A percentile compares a stretch with the other conserved stretches of the same genome.
Evolutionary conservation across 2,113 vertebrate genomes (phyloP).

Genomic region (Cebus imitator): DNA sequence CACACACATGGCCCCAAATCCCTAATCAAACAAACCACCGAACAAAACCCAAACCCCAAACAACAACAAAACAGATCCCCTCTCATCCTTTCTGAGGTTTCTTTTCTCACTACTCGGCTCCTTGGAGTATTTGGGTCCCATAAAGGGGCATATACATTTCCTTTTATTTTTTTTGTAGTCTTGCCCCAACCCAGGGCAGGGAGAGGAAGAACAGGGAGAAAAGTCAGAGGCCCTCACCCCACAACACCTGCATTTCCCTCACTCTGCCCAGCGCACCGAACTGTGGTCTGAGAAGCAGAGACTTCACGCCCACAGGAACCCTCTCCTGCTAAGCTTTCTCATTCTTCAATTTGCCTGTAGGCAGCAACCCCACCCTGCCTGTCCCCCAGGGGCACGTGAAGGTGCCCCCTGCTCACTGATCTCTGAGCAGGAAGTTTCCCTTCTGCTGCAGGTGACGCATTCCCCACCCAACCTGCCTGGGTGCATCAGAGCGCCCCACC

Average conservation of each 20-base stretch:
- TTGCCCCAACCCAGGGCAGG: not conserved
- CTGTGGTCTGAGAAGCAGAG: not conserved
- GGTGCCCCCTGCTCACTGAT: not conserved
- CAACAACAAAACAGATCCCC: not conserved
- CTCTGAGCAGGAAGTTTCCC: not conserved
- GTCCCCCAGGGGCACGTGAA: rapidly evolving
- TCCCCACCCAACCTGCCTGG: not conserved
- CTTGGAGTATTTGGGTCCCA: not conserved
- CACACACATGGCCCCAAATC: rapidly evolving
- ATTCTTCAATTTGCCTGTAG: not conserved
- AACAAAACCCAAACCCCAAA: not conserved
- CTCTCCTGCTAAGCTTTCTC: not conserved
- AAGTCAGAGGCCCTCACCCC: not conserved
- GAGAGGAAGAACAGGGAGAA: not conserved
- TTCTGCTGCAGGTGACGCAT: not conserved
- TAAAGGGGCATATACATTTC: not conserved
- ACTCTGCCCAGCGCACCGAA: not conserved
- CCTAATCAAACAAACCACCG: not conserved
- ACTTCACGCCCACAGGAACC: not conserved
- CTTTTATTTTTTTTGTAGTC: too few species aligned
- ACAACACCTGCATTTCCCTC: rapidly evolving
- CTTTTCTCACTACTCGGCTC: not conserved
- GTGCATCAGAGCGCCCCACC: not conserved
- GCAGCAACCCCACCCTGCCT: rapidly evolving
- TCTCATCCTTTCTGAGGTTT: not conserved